Base-by-base conservation (phyloP, 2,113 vertebrate species). In the Dromaius novaehollandiae region DNA sequence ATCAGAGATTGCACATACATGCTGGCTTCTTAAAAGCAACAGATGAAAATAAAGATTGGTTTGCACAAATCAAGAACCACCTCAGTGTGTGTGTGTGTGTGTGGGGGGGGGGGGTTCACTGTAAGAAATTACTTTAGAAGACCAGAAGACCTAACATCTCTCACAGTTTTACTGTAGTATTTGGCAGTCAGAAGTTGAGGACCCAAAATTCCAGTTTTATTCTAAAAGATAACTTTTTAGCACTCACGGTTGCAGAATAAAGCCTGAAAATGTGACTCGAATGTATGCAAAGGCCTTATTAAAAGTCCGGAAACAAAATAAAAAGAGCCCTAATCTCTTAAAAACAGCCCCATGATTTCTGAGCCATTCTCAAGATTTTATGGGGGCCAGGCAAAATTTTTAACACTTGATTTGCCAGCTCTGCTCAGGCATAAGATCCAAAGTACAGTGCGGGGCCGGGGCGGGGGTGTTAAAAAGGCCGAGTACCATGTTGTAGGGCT, bases 311-410 rank as follows among this genome's bases (percentile, higher is more conserved):
- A 77, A 40, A 65, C n/a, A 73, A 84, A 95, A 85, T 63, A 79
- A 88, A 79, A 58, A 58, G 15, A 88, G 7, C 6, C 55, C 71
- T 76, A 74, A 92, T 69, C 55, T 93, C 26, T 78, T 77, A 50
- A 94, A 93, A 92, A 48, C 40, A 83, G 26, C 53, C 85, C 73
- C 44, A 38, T 40, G 65, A 75, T 88, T 86, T 73, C 66, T 86
- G 71, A 94, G 66, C 51, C 75, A 64, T 28, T 82, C 79, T 76
- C 42, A 79, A 88, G 66, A 71, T 73, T 56, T 68, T 85, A 48
- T 19, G 22, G 48, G n/a, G 13, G 18, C 40, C 77, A 63, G 81
- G 38, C 19, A 95, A 90, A 90, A 86, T 70, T 69, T 83, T 24
- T 46, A 89, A 73, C 38, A 68, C 36, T 66, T 74, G 28, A 25